These are phyloP conservation scores for Elegia similella DNA, from an alignment of 2,888 invertebrate genomes.

Conservation along the genomic window DNA sequence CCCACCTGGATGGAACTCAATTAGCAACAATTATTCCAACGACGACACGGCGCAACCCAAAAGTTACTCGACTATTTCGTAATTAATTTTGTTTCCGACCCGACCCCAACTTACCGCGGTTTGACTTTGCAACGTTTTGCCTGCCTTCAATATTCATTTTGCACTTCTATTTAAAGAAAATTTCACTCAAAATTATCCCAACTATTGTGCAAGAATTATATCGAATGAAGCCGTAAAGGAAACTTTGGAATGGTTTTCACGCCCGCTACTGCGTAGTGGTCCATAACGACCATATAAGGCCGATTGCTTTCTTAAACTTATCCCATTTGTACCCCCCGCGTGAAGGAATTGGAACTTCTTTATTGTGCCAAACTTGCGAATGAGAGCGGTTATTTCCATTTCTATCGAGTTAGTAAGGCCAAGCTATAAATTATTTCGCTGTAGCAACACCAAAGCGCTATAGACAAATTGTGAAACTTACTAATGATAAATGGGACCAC, in stretches of 20 bases:
- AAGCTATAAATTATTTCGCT: slow-evolving; percentile 54
- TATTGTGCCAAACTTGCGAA: slow-evolving; percentile 72
- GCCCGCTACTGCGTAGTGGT: slow-evolving; percentile 65
- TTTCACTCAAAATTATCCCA: slow-evolving; percentile 19
- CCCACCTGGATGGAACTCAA: slow-evolving; percentile 68
- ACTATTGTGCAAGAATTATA: slow-evolving; percentile 56
- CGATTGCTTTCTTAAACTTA: slow-evolving; percentile 80
- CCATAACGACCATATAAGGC: slow-evolving; percentile 78
- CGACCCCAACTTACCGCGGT: slow-evolving; percentile 43
- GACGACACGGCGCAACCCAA: slow-evolving; percentile 60
- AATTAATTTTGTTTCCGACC: slow-evolving; percentile 71
- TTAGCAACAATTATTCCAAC: slow-evolving; percentile 73
- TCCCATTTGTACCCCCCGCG: slow-evolving; percentile 73
- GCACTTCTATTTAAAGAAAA: slow-evolving; percentile 6
- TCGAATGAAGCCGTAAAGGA: slow-evolving; percentile 65
- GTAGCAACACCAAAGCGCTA: slow-evolving; percentile 36
- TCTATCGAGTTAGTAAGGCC: slow-evolving; percentile 62
- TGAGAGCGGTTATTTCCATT: slow-evolving; percentile 70
- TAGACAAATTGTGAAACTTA: slow-evolving; percentile 50
- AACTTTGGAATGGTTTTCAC: slow-evolving; percentile 73
- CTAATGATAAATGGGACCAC: slow-evolving; percentile 49
- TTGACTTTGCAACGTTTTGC: slow-evolving; percentile 30
- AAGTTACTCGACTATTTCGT: slow-evolving; percentile 70
- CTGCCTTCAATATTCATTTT: slow-evolving; percentile 13
- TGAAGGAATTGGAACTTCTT: slow-evolving; percentile 73